Evolutionary conservation across 1,140 invertebrate species (phyloP).

Genomic region (roundworm (Caenorhabditis elegans)): WBcel235 BX284604.4:5990001-5990500

Average conservation of each 20-base stretch:
- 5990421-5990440: not conserved
- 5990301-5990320: not conserved
- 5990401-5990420: not conserved
- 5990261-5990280: too few relatives aligned
- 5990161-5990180: not conserved
- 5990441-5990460: not conserved
- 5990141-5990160: not conserved
- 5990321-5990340: not conserved
- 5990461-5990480: too few relatives aligned
- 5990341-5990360: not conserved
- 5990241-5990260: too few relatives aligned
- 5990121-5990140: not conserved
- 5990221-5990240: too few relatives aligned
- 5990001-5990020: not conserved
- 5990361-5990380: slow-evolving; percentile 30
- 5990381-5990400: slow-evolving; percentile 7
- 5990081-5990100: not conserved
- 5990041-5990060: too few relatives aligned
- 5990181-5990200: not conserved
- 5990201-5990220: not conserved
- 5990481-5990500: not conserved
- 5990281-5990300: not conserved
- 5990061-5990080: not conserved
- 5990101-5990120: too few relatives aligned
- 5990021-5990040: not conserved